These are phyloP conservation scores for Onychorhynchus coronatus DNA, from an alignment of 2,113 vertebrate species.

Conservation along the genomic window DNA sequence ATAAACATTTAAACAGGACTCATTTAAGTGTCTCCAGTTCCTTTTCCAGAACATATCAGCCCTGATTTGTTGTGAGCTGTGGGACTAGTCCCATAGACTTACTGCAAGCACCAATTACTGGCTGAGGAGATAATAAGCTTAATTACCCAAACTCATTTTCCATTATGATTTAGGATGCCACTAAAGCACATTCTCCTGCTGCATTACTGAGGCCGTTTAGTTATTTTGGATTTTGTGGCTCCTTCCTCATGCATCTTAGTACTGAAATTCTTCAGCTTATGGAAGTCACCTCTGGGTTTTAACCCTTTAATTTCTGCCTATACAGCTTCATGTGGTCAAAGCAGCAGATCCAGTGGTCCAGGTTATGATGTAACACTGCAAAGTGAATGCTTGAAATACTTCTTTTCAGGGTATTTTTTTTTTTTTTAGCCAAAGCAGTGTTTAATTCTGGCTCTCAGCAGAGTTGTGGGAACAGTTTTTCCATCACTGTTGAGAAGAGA, in stretches of 20 bases:
- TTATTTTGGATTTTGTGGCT: background rate
- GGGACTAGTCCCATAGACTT: background rate
- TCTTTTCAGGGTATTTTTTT: background rate
- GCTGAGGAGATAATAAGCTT: slow-evolving; percentile 9
- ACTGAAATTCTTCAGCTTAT: background rate
- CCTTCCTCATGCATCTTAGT: background rate
- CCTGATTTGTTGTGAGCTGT: slow-evolving; percentile 12
- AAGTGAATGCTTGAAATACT: background rate
- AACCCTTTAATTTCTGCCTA: background rate
- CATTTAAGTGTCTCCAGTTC: background rate
- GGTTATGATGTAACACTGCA: rapidly evolving
- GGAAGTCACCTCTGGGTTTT: background rate
- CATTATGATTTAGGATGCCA: slow-evolving; percentile 9
- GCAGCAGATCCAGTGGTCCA: background rate
- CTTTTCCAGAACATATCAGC: background rate
- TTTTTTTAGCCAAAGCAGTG: background rate
- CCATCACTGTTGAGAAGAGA: background rate
- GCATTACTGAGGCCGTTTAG: background rate
- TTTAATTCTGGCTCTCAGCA: background rate
- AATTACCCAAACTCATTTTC: slow-evolving; percentile 29
- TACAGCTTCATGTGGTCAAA: background rate
- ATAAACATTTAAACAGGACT: background rate
- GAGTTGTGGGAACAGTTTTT: background rate
- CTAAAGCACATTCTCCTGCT: background rate
- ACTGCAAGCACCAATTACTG: background rate